A percentile compares a stretch with the other conserved stretches of the same genome.
These are phyloP conservation scores for Hirtodrosophila alboralis DNA, from an alignment of 2,888 invertebrate genomes.

Conservation along the genomic window DNA sequence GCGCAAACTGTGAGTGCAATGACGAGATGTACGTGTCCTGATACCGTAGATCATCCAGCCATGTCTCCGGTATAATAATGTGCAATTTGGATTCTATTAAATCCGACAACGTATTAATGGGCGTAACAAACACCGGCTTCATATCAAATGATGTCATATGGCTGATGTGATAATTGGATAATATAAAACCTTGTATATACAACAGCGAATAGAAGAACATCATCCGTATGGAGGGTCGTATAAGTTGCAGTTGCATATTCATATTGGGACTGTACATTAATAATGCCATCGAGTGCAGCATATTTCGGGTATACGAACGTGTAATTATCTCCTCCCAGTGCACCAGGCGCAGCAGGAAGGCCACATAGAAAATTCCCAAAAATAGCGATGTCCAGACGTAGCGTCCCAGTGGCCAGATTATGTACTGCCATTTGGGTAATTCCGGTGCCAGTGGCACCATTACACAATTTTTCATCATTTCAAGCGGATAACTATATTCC, in stretches of 20 bases:
- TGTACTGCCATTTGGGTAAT: conserved; percentile 79
- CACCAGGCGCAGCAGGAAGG: conserved; percentile 64
- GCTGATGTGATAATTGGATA: conserved; percentile 75
- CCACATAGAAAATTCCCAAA: conserved; percentile 73
- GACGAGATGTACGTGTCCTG: conserved; percentile 44
- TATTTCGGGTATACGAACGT: conserved; percentile 55
- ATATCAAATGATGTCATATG: conserved; percentile 79
- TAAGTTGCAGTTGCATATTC: conserved; percentile 68
- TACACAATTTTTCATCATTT: conserved; percentile 72
- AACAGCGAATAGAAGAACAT: conserved; percentile 72
- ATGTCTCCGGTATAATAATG: conserved; percentile 73
- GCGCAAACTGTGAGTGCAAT: conserved; percentile 54
- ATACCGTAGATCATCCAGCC: conserved; percentile 66
- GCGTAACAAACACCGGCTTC: conserved; percentile 76
- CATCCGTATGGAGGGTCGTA: conserved; percentile 51
- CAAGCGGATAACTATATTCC: conserved; percentile 76
- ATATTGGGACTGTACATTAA: conserved; percentile 78
- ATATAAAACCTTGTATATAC: conserved; percentile 72
- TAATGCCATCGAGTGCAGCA: conserved; percentile 71
- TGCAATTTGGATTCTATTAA: conserved; percentile 60
- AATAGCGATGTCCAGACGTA: conserved; percentile 72
- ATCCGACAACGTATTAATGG: conserved; percentile 72
- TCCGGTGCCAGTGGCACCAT: conserved; percentile 82
- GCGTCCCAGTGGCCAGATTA: conserved; percentile 76
- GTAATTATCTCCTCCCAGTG: conserved; percentile 42